These are phyloP conservation scores for Acheta domesticus DNA, from an alignment of 2,888 invertebrate species.

Conservation along the genomic window DNA sequence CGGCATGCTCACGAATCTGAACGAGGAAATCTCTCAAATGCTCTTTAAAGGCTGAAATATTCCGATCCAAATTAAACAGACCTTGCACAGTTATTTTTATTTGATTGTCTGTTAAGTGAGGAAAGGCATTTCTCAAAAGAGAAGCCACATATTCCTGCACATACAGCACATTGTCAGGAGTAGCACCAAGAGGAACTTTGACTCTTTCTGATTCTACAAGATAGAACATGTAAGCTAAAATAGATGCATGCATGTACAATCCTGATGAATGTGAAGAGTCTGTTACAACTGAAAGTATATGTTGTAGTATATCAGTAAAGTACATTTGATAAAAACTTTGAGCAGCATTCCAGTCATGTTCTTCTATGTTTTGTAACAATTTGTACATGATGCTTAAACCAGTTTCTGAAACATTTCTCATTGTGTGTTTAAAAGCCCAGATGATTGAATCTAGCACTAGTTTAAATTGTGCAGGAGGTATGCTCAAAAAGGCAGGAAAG, in stretches of 20 bases:
- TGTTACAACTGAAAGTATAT: slow-evolving; percentile 96
- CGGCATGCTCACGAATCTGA: slow-evolving; percentile 97
- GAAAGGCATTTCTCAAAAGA: slow-evolving; percentile 90
- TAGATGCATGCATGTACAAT: slow-evolving; percentile 92
- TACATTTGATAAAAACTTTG: slow-evolving; percentile 98
- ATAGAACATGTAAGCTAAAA: slow-evolving; percentile 93
- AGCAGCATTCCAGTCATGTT: slow-evolving; percentile 74
- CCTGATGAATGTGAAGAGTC: slow-evolving; percentile 93
- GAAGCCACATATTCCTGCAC: slow-evolving; percentile 91
- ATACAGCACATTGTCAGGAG: slow-evolving; percentile 74
- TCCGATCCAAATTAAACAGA: slow-evolving; percentile 94
- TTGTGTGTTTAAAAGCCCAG: slow-evolving; percentile 99
- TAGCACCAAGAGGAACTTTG: slow-evolving; percentile 76
- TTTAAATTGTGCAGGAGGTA: slow-evolving; percentile 95
- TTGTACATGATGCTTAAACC: slow-evolving; percentile 80
- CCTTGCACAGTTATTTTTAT: slow-evolving; percentile 97
- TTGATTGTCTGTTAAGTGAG: slow-evolving; percentile 94
- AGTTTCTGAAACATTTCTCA: slow-evolving; percentile 98
- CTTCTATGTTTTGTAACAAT: slow-evolving; percentile 85
- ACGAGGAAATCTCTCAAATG: slow-evolving; percentile 98
- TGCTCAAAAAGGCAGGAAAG: slow-evolving; percentile 92
- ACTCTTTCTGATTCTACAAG: slow-evolving; percentile 88
- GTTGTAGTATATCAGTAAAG: slow-evolving; percentile 94
- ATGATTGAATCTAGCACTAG: slow-evolving; percentile 96
- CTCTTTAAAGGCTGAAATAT: slow-evolving; percentile 95